phyloP scores from a whole-genome alignment of 2,888 invertebrate genomes.

The Platycheirus rosarum region DNA sequence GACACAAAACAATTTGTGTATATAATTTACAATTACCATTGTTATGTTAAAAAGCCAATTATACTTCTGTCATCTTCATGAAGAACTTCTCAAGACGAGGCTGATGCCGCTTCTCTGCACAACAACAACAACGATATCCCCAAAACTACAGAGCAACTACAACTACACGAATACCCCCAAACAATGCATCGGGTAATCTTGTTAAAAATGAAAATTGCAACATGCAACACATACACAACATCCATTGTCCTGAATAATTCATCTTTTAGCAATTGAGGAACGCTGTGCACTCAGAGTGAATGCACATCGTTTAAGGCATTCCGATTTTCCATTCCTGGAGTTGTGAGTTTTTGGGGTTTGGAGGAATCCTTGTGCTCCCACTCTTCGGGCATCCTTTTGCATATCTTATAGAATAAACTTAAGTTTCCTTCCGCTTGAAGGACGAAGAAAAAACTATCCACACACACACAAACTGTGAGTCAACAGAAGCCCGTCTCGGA shows the following conservation, averaged over 20 bases:
- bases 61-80: slow-evolving; percentile 72
- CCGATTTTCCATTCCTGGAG: slow-evolving; percentile 35
- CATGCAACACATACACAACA: slow-evolving; percentile 62
- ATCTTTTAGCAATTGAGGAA: slow-evolving; percentile 70
- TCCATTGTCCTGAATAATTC: slow-evolving; percentile 73
- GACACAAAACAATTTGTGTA: slow-evolving; percentile 60
- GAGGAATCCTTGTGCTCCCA: neutral
- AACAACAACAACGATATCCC: neutral
- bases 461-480: slow-evolving; percentile 43
- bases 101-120: slow-evolving; percentile 10
- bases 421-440: slow-evolving; percentile 38
- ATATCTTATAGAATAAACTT: slow-evolving; percentile 60
- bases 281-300: slow-evolving; percentile 65
- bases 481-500: slow-evolving; percentile 45
- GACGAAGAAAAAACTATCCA: slow-evolving; percentile 4
- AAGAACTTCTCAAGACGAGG: slow-evolving; percentile 47
- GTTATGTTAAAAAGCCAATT: slow-evolving; percentile 74
- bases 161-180: slow-evolving; percentile 40
- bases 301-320: slow-evolving; percentile 71
- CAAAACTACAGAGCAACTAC: slow-evolving; percentile 4
- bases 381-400: slow-evolving; percentile 40
- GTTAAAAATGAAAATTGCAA: slow-evolving; percentile 73
- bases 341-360: slow-evolving; percentile 1
- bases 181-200: slow-evolving; percentile 72
- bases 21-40: slow-evolving; percentile 71